These are phyloP conservation scores for Andrena flavipes DNA, from an alignment of 2,888 invertebrate species.

Conservation along the genomic window DNA sequence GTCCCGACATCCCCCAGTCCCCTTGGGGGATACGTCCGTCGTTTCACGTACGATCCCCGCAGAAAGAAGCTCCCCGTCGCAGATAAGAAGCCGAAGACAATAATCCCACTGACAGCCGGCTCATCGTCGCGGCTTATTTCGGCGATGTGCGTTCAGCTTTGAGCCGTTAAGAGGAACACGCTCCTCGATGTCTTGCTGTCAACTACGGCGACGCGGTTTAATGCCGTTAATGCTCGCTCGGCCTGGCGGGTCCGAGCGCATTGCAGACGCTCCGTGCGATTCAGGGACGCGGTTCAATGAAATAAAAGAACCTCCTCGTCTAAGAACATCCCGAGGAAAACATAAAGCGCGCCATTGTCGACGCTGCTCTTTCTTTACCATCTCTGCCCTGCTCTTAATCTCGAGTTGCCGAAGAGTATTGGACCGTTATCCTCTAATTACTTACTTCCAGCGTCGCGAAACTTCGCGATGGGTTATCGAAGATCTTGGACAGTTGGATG, in stretches of 20 bases:
- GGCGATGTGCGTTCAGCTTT: conserved; percentile 58
- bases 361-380: not conserved
- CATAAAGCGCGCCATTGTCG: conserved; percentile 39
- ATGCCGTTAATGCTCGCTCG: conserved; percentile 63
- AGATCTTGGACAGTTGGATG: no score
- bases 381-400: not conserved
- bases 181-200: conserved; percentile 53
- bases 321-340: conserved; percentile 10
- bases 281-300: not conserved
- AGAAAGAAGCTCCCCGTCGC: conserved; percentile 69
- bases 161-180: conserved; percentile 69
- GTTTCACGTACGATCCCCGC: conserved; percentile 63
- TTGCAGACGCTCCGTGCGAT: not conserved
- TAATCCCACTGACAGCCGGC: conserved; percentile 84
- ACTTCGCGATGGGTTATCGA: no score
- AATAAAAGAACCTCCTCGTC: conserved; percentile 14
- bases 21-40: conserved; percentile 72
- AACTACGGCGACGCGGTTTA: conserved; percentile 57
- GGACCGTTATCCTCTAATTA: not conserved
- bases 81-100: conserved; percentile 84
- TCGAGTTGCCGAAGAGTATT: not conserved
- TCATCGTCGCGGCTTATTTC: conserved; percentile 81
- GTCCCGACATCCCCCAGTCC: conserved; percentile 74
- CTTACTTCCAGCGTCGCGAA: not conserved
- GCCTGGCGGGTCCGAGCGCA: not conserved